Conservation (phyloP, 2,113 vertebrate species). For the Aegotheles bennettii region DNA sequence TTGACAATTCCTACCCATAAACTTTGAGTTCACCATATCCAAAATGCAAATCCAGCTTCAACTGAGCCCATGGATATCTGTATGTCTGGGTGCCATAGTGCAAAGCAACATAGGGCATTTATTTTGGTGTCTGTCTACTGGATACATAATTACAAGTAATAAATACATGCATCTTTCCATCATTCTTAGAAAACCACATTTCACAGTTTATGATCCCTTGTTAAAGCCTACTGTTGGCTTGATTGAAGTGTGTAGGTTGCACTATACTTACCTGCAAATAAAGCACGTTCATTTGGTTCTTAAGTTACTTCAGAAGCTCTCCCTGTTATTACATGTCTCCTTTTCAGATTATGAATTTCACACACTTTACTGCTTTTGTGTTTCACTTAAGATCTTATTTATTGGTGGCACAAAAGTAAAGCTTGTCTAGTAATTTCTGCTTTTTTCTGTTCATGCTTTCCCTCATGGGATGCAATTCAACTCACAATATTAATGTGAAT, state of each 20-base stretch:
- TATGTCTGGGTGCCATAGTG: not conserved
- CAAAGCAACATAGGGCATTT: not conserved
- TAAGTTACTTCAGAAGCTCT: conserved; percentile 1
- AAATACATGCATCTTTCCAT: not conserved
- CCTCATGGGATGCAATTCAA: conserved; percentile 13
- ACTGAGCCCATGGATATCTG: not conserved
- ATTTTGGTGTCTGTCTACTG: conserved; percentile 9
- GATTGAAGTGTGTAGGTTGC: conserved; percentile 58
- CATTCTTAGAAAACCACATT: conserved; percentile 7
- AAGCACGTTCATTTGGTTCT: conserved; percentile 32
- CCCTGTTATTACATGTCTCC: not conserved
- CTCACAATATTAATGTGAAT: not conserved
- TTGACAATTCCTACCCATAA: not conserved
- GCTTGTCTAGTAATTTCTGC: not conserved
- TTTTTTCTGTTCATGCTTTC: not conserved
- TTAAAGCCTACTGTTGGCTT: conserved; percentile 34
- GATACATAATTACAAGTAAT: conserved; percentile 6
- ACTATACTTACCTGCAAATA: conserved; percentile 47
- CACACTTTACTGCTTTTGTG: not conserved
- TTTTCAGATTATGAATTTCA: conserved; percentile 9
- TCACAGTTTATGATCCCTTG: conserved; percentile 27
- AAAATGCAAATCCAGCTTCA: not conserved
- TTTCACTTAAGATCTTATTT: conserved; percentile 14
- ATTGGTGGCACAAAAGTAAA: not conserved
- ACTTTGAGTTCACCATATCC: not conserved